Conservation (phyloP, 2,113 vertebrate species). For the Rhinopithecus roxellana region DNA sequence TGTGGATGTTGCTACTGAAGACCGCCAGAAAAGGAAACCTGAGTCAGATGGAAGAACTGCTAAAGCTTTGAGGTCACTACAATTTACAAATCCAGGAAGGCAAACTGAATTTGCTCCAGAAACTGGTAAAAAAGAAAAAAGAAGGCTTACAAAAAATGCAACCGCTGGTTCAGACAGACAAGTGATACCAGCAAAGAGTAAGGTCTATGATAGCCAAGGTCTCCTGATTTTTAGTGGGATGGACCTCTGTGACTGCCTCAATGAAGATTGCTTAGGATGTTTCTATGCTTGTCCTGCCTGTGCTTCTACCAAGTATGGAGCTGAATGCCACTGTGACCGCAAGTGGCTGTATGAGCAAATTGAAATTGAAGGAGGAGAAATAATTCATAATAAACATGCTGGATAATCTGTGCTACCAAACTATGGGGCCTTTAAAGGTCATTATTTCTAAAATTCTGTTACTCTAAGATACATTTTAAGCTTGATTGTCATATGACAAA, state of each 20-base stretch:
- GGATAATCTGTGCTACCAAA: slow-evolving; percentile 70
- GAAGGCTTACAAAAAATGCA: slow-evolving; percentile 83
- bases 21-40: slow-evolving; percentile 83
- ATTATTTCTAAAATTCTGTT: neutral
- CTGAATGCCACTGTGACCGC: slow-evolving; percentile 95
- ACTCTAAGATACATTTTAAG: slow-evolving; percentile 33
- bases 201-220: slow-evolving; percentile 94
- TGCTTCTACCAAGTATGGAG: slow-evolving; percentile 93
- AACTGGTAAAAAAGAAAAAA: slow-evolving; percentile 89
- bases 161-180: slow-evolving; percentile 88
- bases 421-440: neutral
- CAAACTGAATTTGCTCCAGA: slow-evolving; percentile 89
- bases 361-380: slow-evolving; percentile 96
- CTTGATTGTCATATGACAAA: neutral
- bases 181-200: slow-evolving; percentile 89
- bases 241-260: slow-evolving; percentile 97
- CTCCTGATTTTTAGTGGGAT: slow-evolving; percentile 91
- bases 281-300: slow-evolving; percentile 96
- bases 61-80: slow-evolving; percentile 89
- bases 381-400: slow-evolving; percentile 94
- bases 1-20: slow-evolving; percentile 84
- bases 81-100: slow-evolving; percentile 89
- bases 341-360: slow-evolving; percentile 99
- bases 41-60: slow-evolving; percentile 87
- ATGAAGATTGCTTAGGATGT: slow-evolving; percentile 95